Percentiles rank a stretch among this genome's conserved stretches.
These are phyloP conservation scores for Proterorhinus semilunaris DNA, from an alignment of 2,113 vertebrate genomes.

Conservation along the genomic window DNA sequence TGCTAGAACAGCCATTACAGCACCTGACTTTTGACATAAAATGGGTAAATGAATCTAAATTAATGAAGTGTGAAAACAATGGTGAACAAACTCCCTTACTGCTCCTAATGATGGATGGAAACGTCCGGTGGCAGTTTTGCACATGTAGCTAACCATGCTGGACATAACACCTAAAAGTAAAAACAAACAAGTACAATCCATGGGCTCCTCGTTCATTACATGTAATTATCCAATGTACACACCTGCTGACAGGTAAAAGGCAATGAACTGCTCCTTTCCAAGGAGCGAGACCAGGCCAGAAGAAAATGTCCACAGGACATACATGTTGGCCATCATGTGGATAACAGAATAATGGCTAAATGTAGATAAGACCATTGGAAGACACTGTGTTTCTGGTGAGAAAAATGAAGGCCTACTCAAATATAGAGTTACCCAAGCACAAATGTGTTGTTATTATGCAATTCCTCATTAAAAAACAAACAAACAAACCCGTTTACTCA, in stretches of 20 bases:
- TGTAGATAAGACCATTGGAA: conserved; percentile 92
- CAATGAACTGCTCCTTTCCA: conserved; percentile 93
- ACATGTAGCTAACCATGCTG: conserved; percentile 87
- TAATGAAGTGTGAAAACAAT: not conserved
- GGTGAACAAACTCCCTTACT: conserved; percentile 71
- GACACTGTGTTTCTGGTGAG: conserved; percentile 81
- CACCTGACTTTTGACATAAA: conserved; percentile 84
- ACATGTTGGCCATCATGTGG: conserved; percentile 97
- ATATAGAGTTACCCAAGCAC: not conserved
- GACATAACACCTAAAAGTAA: conserved; percentile 85
- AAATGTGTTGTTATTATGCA: not conserved
- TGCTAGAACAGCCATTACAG: conserved; percentile 91
- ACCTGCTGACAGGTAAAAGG: conserved; percentile 95
- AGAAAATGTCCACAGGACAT: conserved; percentile 95
- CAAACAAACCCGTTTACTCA: conserved; percentile 71
- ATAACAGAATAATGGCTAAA: conserved; percentile 95
- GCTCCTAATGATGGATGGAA: conserved; percentile 92
- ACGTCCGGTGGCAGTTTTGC: conserved; percentile 85
- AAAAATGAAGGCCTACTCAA: conserved; percentile 4
- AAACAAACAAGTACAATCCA: not conserved
- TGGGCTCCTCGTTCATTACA: not conserved
- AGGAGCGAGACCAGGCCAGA: conserved; percentile 89
- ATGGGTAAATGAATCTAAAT: not conserved
- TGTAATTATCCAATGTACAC: conserved; percentile 15
- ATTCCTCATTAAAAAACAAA: no score